Evolutionary conservation across 2,888 invertebrate species (phyloP), one percentile per base, ranked within the genome.

Genomic region (Ennomos quercinarius): DNA sequence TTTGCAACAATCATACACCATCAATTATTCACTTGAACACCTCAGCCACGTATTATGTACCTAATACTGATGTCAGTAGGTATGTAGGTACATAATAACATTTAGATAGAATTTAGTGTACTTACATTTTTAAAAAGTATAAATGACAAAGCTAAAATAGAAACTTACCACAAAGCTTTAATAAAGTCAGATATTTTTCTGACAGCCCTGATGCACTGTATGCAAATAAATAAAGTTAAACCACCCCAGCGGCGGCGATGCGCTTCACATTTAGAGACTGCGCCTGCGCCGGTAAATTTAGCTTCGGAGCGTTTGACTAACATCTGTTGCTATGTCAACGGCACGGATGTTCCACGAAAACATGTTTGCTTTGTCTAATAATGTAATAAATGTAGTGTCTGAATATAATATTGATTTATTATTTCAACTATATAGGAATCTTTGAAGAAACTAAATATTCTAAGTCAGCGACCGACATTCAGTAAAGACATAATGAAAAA

Each of bases 151-250:
- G 27, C 5, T 5, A 27, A 27, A 27, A 27, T 6, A 27, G 5
- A 27, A 27, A 27, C 0, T 3, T 27, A 27, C 27, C 3, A 27
- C 27, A 27, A 1, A 27, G 27, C 27, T 27, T 27, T 27, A 27
- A 27, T 27, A 27, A 27, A 27, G 5, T 27, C 4, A 4, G 6
- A 9, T 35, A 49, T 47, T 11, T 9, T 17, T 10, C n/a, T 45
- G 36, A 5, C 74, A 77, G 44, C 79, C 78, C 78, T 79, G 69
- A 38, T 67, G 63, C 66, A 69, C 50, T 46, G 56, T 65, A 68
- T 67, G 73, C 75, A 77, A 78, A 74, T 76, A 77, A 75, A 70
- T 76, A 77, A 75, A 70, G 69, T 67, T 59, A 71, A 76, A 63
- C 57, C 48, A 44, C 55, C 51, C 47, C 48, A 38, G 50, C 43